Conservation (phyloP, 1,140 invertebrate genomes). For the Paraescarpia echinospica region DNA sequence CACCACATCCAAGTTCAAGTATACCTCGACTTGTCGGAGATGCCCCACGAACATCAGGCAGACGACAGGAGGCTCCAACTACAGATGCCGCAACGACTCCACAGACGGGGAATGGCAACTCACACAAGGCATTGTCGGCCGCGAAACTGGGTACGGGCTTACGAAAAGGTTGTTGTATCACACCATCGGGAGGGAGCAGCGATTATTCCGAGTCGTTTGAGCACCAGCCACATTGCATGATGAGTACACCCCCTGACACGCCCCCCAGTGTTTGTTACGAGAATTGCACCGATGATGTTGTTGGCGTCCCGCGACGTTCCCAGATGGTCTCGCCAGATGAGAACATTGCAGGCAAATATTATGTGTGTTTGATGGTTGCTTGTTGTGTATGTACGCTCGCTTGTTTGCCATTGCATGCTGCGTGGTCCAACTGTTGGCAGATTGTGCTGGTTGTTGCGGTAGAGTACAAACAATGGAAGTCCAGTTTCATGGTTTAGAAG, state of each 20-base stretch:
- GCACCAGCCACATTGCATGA: neutral
- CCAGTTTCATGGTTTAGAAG: no score
- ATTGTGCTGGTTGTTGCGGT: no score
- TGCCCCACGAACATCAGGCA: neutral
- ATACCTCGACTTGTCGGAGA: neutral
- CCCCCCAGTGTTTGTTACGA: neutral
- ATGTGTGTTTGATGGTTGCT: neutral
- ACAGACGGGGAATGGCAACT: neutral
- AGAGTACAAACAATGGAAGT: no score
- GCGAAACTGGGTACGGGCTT: neutral
- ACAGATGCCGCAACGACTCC: neutral
- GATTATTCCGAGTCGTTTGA: neutral
- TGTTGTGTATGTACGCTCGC: neutral
- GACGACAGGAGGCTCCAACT: no score
- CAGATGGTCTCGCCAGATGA: neutral
- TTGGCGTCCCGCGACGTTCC: neutral
- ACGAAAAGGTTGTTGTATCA: neutral
- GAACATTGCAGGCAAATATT: conserved; percentile 5
- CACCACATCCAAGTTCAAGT: neutral
- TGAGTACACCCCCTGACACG: neutral
- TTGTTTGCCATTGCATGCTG: neutral
- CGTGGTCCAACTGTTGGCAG: no score
- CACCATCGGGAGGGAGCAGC: neutral
- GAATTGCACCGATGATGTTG: neutral
- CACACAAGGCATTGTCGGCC: neutral